Evolutionary conservation across 1,140 invertebrate genomes (phyloP).

Genomic region (Probaryconus sp.): DNA sequence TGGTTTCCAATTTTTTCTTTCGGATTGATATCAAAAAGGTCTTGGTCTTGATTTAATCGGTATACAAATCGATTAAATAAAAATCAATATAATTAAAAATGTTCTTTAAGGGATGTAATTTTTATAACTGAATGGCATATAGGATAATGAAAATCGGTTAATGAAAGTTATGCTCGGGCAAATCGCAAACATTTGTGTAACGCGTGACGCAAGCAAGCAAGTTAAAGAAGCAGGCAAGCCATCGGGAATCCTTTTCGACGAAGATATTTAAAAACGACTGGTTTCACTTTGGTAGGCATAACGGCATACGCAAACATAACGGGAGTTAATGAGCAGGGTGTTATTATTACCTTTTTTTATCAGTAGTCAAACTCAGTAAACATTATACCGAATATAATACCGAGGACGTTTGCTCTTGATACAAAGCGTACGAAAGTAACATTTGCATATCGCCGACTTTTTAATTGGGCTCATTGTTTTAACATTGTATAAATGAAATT

Average conservation of each 20-base stretch:
- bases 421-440: constrained; percentile 49
- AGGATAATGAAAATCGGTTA: constrained; percentile 51
- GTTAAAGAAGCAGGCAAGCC: constrained; percentile 31
- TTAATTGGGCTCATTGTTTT: too few species aligned
- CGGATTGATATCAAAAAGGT: too few species aligned
- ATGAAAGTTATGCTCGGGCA: constrained; percentile 59
- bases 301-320: constrained; percentile 77
- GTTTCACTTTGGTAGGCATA: constrained; percentile 76
- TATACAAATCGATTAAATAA: too few species aligned
- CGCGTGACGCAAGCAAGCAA: constrained; percentile 56
- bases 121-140: constrained; percentile 30
- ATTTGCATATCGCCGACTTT: constrained; percentile 15
- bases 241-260: constrained; percentile 45
- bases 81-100: too few species aligned
- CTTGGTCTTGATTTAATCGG: too few species aligned
- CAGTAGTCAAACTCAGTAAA: constrained; percentile 26
- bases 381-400: constrained; percentile 31
- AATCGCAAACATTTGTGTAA: constrained; percentile 61
- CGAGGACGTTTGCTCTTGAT: constrained; percentile 30
- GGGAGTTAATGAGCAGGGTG: constrained; percentile 72
- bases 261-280: constrained; percentile 62
- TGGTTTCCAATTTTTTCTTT: too few species aligned
- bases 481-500: too few species aligned
- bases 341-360: constrained; percentile 49
- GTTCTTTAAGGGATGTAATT: too few species aligned